A percentile compares a stretch with the other conserved stretches of the same genome.
phyloP scores from a whole-genome alignment of 2,888 invertebrate genomes.

The Poecilus cupreus region DNA sequence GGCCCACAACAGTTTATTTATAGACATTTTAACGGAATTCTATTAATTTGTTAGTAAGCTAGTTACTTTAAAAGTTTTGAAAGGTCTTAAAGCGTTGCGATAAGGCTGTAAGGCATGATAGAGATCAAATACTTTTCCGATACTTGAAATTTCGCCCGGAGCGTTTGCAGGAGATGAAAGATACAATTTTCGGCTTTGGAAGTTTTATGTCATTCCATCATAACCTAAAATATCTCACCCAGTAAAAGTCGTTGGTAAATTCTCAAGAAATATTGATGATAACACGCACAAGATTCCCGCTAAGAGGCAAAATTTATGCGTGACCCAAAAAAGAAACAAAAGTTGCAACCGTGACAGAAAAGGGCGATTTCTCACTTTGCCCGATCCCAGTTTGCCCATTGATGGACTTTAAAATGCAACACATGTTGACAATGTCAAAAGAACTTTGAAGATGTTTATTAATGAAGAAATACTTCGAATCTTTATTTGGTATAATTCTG shows the following conservation, averaged over 20 bases:
- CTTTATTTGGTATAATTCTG: too few species aligned
- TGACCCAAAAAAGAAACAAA: conserved; percentile 54
- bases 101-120: conserved; percentile 24
- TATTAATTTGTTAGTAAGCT: background rate
- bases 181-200: conserved; percentile 45
- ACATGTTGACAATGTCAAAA: too few species aligned
- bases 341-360: background rate
- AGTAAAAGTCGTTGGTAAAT: conserved; percentile 45
- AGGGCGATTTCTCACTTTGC: too few species aligned
- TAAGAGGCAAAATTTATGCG: conserved; percentile 49
- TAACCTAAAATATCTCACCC: conserved; percentile 47
- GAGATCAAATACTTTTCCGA: conserved; percentile 42
- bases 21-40: background rate
- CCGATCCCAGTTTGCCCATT: too few species aligned
- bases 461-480: too few species aligned
- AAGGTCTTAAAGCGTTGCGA: conserved; percentile 5
- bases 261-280: conserved; percentile 49
- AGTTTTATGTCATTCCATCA: conserved; percentile 41
- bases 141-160: conserved; percentile 44
- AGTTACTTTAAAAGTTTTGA: conserved; percentile 4
- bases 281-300: conserved; percentile 30
- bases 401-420: too few species aligned
- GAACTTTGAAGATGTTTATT: too few species aligned
- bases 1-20: too few species aligned
- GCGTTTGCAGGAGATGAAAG: conserved; percentile 37